These are phyloP conservation scores for Dendrolimus houi DNA, from an alignment of 2,888 invertebrate species.

Conservation along the genomic window DNA sequence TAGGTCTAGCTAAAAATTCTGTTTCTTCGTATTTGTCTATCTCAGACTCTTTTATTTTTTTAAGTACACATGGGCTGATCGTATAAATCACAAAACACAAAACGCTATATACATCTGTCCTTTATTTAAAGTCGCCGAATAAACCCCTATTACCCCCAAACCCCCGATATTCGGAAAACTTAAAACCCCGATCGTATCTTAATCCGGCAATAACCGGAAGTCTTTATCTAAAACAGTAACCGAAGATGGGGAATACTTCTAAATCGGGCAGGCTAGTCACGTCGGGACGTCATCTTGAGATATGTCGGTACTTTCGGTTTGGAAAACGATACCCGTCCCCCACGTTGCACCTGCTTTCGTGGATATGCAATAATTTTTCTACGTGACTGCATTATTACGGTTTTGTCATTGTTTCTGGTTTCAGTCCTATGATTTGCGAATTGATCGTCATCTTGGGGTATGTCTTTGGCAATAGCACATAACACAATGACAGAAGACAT, in stretches of 20 bases:
- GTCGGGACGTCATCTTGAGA: slow-evolving; percentile 46
- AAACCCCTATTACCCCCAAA: slow-evolving; percentile 7
- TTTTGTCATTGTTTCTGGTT: not conserved
- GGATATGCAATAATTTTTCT: not conserved
- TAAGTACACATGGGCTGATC: no score
- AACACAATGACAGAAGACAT: slow-evolving; percentile 9
- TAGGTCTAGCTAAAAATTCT: no score
- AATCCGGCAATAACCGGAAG: slow-evolving; percentile 45
- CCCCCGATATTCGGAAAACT: slow-evolving; percentile 17
- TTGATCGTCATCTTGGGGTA: no score
- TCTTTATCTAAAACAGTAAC: slow-evolving; percentile 31
- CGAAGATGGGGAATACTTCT: slow-evolving; percentile 10
- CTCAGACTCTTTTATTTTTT: no score
- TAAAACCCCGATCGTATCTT: slow-evolving; percentile 45
- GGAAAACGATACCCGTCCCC: not conserved
- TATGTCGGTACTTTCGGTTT: not conserved
- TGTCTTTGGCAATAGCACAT: slow-evolving; percentile 6
- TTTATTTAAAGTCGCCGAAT: no score
- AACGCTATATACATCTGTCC: no score
- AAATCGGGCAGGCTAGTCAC: slow-evolving; percentile 39
- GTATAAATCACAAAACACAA: no score
- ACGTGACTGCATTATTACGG: not conserved
- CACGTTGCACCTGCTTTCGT: not conserved
- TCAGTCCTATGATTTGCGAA: not conserved
- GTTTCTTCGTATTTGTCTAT: no score